These are phyloP conservation scores for Troides oblongomaculatus DNA, from an alignment of 2,888 invertebrate species.

Conservation along the genomic window DNA sequence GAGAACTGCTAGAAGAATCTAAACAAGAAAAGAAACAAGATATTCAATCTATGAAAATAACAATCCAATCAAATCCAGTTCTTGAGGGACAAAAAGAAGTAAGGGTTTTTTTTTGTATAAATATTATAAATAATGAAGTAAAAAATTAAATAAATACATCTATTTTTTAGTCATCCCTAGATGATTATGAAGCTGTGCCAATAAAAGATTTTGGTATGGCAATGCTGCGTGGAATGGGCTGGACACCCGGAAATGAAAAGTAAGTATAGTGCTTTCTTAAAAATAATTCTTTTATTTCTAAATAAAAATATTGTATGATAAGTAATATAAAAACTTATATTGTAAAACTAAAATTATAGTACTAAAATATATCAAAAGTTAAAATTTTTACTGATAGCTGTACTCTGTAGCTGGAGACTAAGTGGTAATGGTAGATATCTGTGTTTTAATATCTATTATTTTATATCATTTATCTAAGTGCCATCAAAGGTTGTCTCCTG, in stretches of 20 bases:
- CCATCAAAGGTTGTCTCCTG: too few relatives aligned
- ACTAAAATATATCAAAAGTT: too few relatives aligned
- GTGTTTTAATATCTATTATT: too few relatives aligned
- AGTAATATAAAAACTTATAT: too few relatives aligned
- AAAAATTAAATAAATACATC: background rate
- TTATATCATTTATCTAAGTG: too few relatives aligned
- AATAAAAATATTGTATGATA: background rate
- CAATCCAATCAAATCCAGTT: conserved; percentile 77
- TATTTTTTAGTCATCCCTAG: conserved; percentile 77
- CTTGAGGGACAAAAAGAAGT: conserved; percentile 83
- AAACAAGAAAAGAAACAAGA: conserved; percentile 61
- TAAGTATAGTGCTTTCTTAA: conserved; percentile 45
- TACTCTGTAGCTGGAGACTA: too few relatives aligned
- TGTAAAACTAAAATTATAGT: too few relatives aligned
- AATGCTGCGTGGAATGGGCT: conserved; percentile 97
- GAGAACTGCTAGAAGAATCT: conserved; percentile 84
- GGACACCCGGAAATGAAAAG: conserved; percentile 83
- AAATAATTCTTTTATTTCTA: background rate
- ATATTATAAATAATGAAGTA: conserved; percentile 4
- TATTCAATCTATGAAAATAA: conserved; percentile 69
- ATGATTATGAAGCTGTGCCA: conserved; percentile 87
- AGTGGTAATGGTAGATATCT: too few relatives aligned
- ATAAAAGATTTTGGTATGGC: conserved; percentile 93
- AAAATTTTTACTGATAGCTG: too few relatives aligned
- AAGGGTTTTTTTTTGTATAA: background rate